These are phyloP conservation scores for Tribolium madens DNA, from an alignment of 1,140 invertebrate genomes.

Conservation along the genomic window DNA sequence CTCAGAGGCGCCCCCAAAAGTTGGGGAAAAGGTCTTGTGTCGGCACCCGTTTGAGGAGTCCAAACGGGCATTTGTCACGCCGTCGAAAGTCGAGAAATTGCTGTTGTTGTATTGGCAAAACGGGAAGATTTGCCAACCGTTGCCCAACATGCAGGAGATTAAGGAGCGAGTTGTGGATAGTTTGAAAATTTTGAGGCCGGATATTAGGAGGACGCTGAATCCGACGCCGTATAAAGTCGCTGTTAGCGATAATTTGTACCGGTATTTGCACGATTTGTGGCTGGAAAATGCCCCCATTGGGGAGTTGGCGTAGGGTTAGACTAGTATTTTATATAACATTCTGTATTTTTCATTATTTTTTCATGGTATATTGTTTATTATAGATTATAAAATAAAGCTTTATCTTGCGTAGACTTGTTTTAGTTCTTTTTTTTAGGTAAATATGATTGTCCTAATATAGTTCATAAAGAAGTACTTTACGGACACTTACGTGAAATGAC, in stretches of 20 bases:
- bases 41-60: conserved; percentile 97
- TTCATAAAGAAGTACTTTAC: too few species aligned
- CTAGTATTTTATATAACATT: not conserved
- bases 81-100: conserved; percentile 82
- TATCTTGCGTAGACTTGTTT: not conserved
- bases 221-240: conserved; percentile 99
- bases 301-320: conserved; percentile 81
- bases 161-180: conserved; percentile 84
- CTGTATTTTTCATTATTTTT: not conserved
- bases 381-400: not conserved
- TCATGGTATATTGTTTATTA: not conserved
- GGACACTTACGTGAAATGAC: too few species aligned
- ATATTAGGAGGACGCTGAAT: conserved; percentile 96
- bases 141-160: conserved; percentile 83
- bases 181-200: conserved; percentile 84
- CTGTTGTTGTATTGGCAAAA: conserved; percentile 86
- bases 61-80: conserved; percentile 93
- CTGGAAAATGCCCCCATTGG: conserved; percentile 97
- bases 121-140: conserved; percentile 77
- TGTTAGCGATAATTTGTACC: conserved; percentile 93
- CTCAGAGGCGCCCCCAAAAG: conserved; percentile 81
- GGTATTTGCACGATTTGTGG: conserved; percentile 97
- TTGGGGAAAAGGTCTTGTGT: conserved; percentile 88
- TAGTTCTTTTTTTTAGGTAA: not conserved
- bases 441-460: too few species aligned